Evolutionary conservation across 2,888 invertebrate genomes (phyloP), one percentile per base, ranked within the genome.

Genomic region (Furcula furcula): DNA sequence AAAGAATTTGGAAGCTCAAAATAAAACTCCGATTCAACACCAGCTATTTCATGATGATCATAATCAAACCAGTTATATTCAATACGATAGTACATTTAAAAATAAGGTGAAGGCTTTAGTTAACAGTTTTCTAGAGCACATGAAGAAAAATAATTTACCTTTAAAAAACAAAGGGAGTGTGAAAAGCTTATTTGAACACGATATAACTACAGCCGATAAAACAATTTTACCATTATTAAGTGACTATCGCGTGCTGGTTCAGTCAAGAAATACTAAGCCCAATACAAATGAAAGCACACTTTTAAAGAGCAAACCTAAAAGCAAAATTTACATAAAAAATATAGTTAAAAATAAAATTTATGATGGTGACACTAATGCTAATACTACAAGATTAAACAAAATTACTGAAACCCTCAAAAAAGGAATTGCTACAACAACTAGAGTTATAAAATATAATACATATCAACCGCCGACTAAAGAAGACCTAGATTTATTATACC

Each of bases 391-490:
- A 37, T 18, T n/a, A 29, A 27, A 37, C 33, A 5, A 9, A 13
- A 19, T 21, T 29, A 5, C 28, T 2, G 21, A 31, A 23, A 31
- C 11, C 1, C 20, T 19, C 10, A 58, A 49, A 33, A 51, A n/a
- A n/a, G n/a, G 36, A 12, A 11, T 7, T 25, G 25, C 39, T 1
- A 41, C 32, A 2, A 41, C 32, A 2, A 46, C 43, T 7, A 50
- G 43, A 32, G 43, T 9, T 9, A 53, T 70, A 29, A 71, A 50
- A 42, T 78, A 79, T 35, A 80, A 79, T 44, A 76, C 77, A 5
- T 79, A 74, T 31, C 58, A 65, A 48, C 71, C 78, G 9, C 52
- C 54, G 2, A 46, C 56, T n/a, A 51, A 56, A 26, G 69, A 72
- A 33, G 65, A 73, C 28, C 22, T 65, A 6, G 63, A 67, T 40